Evolutionary conservation across 2,113 vertebrate genomes (phyloP).

Genomic region (Falco punctatus): DNA sequence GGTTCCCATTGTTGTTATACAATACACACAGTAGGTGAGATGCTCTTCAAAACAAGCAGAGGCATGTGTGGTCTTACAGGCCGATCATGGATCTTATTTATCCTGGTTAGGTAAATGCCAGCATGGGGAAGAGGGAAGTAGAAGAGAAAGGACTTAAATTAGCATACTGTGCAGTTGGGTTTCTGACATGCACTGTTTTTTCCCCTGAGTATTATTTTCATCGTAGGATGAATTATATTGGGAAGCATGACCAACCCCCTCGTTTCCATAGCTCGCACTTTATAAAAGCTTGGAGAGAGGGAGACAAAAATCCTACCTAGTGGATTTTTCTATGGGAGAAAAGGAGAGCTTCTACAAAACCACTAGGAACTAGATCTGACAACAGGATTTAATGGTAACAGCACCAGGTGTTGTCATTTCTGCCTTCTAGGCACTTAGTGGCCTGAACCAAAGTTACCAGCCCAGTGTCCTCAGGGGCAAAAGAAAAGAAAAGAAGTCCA

Average conservation of each 20-base stretch:
- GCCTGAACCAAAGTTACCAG: background rate
- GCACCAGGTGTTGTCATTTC: background rate
- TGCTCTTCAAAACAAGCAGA: constrained; percentile 9
- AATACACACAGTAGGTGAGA: background rate
- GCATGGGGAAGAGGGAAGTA: background rate
- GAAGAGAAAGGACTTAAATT: background rate
- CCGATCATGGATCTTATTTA: background rate
- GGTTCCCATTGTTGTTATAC: background rate
- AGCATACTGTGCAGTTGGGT: background rate
- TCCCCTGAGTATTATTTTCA: background rate
- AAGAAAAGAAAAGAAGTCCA: background rate
- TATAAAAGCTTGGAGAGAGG: background rate
- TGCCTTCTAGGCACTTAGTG: background rate
- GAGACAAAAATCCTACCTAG: background rate
- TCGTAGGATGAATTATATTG: background rate
- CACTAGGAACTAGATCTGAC: background rate
- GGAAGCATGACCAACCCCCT: background rate
- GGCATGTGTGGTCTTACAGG: background rate
- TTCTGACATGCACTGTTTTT: background rate
- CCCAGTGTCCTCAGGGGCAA: background rate
- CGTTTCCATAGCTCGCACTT: background rate
- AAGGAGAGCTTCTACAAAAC: background rate
- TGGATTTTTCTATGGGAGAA: background rate
- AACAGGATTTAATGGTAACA: background rate
- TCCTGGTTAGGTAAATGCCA: background rate